A percentile compares a stretch with the other conserved stretches of the same genome.
Conservation (phyloP, 2,113 vertebrate genomes). For the Gulo gulo region DNA sequence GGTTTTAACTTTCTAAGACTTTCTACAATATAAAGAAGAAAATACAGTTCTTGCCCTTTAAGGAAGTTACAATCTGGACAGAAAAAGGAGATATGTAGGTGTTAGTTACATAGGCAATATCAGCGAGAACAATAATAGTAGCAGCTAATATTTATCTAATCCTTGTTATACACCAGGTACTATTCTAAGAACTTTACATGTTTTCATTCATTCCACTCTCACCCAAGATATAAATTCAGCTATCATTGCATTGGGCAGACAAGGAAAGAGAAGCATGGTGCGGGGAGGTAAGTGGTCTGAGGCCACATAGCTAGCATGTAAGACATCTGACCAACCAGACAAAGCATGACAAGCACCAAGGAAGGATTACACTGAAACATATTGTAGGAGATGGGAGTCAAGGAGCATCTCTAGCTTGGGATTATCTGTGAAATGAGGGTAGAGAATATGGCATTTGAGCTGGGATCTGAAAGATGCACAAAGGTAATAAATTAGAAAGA, state of each 20-base stretch:
- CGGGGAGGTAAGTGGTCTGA: neutral
- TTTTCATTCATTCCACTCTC: neutral
- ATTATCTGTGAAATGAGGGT: neutral
- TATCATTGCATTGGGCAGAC: neutral
- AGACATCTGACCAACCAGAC: neutral
- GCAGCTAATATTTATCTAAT: neutral
- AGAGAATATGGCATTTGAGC: neutral
- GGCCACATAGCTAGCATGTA: neutral
- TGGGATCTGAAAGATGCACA: neutral
- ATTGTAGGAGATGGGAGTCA: neutral
- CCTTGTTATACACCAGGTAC: neutral
- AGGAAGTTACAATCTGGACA: neutral
- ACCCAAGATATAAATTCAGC: neutral
- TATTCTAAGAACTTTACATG: neutral
- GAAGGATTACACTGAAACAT: neutral
- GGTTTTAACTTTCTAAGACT: neutral
- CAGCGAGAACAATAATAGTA: neutral
- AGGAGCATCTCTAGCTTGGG: neutral
- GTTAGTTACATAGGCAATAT: neutral
- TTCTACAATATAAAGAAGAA: neutral
- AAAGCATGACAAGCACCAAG: neutral
- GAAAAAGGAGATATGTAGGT: neutral
- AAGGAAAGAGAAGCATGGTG: neutral
- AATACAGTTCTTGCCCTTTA: neutral
- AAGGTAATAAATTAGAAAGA: neutral